Conservation (phyloP, 2,113 vertebrate species). For the Stegostoma tigrinum region DNA sequence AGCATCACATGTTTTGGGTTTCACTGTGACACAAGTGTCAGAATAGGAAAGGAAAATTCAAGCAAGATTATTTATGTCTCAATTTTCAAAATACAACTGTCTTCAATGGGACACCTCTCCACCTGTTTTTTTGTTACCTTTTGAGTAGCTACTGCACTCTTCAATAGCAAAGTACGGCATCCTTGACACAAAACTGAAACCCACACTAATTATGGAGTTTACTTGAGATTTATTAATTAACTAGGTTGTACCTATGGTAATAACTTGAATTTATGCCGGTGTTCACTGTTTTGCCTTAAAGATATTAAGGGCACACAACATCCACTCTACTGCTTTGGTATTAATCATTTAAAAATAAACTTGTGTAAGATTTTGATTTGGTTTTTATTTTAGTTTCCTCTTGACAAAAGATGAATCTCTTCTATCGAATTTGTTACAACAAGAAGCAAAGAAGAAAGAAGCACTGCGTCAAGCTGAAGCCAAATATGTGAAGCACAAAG, state of each 20-base stretch:
- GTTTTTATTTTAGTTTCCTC: conserved; percentile 60
- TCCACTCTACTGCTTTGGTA: neutral
- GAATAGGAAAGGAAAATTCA: neutral
- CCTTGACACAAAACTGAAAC: neutral
- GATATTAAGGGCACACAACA: no score
- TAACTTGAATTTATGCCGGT: no score
- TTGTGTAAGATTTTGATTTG: neutral
- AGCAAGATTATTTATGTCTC: neutral
- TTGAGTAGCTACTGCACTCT: neutral
- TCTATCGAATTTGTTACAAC: conserved; percentile 76
- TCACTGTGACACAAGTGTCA: neutral
- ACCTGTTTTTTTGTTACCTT: neutral
- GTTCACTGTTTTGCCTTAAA: neutral
- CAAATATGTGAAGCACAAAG: conserved; percentile 76
- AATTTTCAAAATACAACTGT: neutral
- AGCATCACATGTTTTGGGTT: neutral
- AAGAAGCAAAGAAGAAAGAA: conserved; percentile 86
- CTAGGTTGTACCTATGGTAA: neutral
- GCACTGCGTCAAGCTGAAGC: conserved; percentile 77
- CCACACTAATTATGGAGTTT: neutral
- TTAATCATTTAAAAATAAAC: neutral
- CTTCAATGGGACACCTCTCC: neutral
- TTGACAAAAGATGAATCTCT: conserved; percentile 82
- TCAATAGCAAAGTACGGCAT: neutral
- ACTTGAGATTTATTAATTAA: neutral